These are phyloP conservation scores for Lerema accius DNA, from an alignment of 1,140 invertebrate species.

Conservation along the genomic window DNA sequence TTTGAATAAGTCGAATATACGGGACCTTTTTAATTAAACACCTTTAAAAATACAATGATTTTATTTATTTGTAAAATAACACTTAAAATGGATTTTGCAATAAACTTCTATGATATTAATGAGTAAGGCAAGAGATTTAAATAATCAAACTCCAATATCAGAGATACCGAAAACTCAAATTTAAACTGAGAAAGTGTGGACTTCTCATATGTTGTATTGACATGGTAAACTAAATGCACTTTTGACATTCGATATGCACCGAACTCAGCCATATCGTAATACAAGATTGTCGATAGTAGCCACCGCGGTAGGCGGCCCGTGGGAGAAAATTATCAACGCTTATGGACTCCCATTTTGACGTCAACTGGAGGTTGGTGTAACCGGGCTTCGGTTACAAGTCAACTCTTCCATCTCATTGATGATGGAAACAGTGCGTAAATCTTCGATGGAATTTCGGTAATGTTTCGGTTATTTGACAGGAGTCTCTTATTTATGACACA, in stretches of 20 bases:
- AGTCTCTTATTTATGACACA: conserved; percentile 20
- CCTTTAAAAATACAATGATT: too few relatives aligned
- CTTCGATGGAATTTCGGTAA: conserved; percentile 1
- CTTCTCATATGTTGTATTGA: conserved; percentile 8
- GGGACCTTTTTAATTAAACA: too few relatives aligned
- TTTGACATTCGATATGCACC: conserved; percentile 43
- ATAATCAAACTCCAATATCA: too few relatives aligned
- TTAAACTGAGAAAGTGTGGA: conserved; percentile 12
- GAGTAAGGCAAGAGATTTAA: too few relatives aligned
- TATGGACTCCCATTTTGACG: conserved; percentile 56
- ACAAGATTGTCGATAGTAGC: conserved; percentile 65
- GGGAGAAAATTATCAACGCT: conserved; percentile 58
- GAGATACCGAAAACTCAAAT: too few relatives aligned
- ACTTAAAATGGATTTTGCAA: too few relatives aligned
- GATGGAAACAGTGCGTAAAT: conserved; percentile 16
- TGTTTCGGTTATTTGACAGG: conserved; percentile 10
- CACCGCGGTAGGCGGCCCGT: conserved; percentile 70
- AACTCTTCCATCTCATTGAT: conserved; percentile 17
- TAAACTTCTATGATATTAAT: too few relatives aligned
- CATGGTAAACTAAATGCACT: conserved; percentile 21
- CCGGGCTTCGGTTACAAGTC: conserved; percentile 47
- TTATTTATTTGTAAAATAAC: too few relatives aligned
- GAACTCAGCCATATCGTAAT: conserved; percentile 32
- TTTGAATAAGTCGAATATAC: neutral
- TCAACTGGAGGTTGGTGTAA: conserved; percentile 63